phyloP scores from a whole-genome alignment of 2,113 vertebrate genomes.

The Riparia riparia region DNA sequence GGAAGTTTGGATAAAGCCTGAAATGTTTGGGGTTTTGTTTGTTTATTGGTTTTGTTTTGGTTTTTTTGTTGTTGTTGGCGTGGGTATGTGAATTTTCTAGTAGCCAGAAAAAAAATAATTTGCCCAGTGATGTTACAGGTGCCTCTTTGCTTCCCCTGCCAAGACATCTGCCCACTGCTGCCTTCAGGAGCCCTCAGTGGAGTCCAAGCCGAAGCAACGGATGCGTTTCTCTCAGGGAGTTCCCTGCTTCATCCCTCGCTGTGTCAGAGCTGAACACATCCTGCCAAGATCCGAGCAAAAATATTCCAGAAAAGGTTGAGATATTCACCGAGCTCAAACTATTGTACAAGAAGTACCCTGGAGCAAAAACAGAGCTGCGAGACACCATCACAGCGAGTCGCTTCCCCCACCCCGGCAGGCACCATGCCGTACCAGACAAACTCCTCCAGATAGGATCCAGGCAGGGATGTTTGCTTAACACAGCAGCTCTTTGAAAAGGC shows the following conservation, averaged over 20 bases:
- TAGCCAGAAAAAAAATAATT: not conserved
- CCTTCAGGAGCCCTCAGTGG: not conserved
- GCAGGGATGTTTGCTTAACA: constrained; percentile 67
- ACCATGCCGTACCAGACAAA: constrained; percentile 45
- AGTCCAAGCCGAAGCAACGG: not conserved
- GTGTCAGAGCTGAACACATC: not conserved
- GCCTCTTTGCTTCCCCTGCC: constrained; percentile 10
- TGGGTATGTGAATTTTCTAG: not conserved
- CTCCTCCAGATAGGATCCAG: constrained; percentile 58
- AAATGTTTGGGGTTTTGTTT: not conserved
- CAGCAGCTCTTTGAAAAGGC: constrained; percentile 73
- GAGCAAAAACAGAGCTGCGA: constrained; percentile 34
- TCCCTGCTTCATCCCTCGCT: not conserved
- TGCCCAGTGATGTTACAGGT: constrained; percentile 44
- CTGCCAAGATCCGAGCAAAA: constrained; percentile 24
- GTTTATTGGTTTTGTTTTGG: not conserved
- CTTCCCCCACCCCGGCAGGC: constrained; percentile 21
- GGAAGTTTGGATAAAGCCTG: not conserved
- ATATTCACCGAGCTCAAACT: not conserved
- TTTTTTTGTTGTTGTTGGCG: not conserved
- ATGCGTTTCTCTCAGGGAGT: not conserved
- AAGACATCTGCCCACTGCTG: constrained; percentile 48
- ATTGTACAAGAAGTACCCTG: constrained; percentile 58
- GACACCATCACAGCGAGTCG: not conserved
- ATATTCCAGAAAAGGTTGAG: constrained; percentile 45